These are phyloP conservation scores for Orchestia grillus DNA, from an alignment of 1,140 invertebrate genomes.

Conservation along the genomic window DNA sequence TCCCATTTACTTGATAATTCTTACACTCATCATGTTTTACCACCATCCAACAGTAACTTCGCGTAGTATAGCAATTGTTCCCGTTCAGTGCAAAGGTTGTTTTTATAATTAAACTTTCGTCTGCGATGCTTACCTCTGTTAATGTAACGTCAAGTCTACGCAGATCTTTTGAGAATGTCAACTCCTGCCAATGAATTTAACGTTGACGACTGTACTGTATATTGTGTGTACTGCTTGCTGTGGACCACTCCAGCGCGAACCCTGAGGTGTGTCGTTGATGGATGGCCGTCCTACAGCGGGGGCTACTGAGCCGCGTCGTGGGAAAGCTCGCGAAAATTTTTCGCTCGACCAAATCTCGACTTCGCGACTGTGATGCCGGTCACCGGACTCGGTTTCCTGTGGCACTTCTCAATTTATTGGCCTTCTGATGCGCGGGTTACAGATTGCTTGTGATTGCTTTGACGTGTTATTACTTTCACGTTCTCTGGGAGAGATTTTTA, in stretches of 20 bases:
- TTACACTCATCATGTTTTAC: no score
- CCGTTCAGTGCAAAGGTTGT: not conserved
- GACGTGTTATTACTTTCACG: not conserved
- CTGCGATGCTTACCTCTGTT: not conserved
- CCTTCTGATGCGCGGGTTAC: not conserved
- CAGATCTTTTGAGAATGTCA: not conserved
- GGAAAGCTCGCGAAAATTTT: conserved; percentile 3
- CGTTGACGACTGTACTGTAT: not conserved
- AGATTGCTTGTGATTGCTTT: conserved; percentile 4
- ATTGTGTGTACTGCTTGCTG: not conserved
- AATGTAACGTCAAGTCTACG: not conserved
- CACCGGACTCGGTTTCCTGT: not conserved
- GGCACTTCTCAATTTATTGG: conserved; percentile 1
- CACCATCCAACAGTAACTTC: not conserved
- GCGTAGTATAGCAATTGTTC: not conserved
- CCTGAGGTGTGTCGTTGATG: not conserved
- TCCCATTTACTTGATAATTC: no score
- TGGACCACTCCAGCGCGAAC: not conserved
- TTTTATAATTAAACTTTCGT: not conserved
- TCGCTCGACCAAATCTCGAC: not conserved
- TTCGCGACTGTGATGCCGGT: not conserved
- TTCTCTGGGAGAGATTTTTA: not conserved
- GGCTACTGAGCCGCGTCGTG: not conserved
- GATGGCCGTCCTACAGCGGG: not conserved
- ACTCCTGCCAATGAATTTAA: not conserved